Base-by-base conservation (phyloP, 2,113 vertebrate genomes). In the Scomber colias region DNA sequence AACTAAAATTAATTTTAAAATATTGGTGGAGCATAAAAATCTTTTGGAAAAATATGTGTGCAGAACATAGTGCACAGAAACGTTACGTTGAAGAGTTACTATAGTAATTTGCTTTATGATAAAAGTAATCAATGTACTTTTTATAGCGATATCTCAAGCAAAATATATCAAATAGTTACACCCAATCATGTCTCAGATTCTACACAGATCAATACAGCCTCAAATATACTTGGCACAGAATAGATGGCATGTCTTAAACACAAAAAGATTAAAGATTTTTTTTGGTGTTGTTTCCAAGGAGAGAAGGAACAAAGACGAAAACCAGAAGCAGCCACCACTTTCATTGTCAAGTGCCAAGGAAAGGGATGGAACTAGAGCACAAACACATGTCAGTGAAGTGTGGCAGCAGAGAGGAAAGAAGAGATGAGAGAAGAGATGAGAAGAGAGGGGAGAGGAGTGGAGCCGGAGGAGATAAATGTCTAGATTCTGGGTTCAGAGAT, bases 401-500 rank as follows among this genome's bases (percentile, higher is more conserved):
- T 76, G 71, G 83, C 83, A 77, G 79, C 50, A 60, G 49, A 71
- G 76, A 68, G 60, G 21, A 35, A 64, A 79, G 54, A 44, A 71
- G 17, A 81, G 77, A 89, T 71, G 75, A 79, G 72, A 77, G 65
- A 59, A 19, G 21, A 62, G 72, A 82, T 70, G 67, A 71, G 62
- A 77, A 15, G 16, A 27, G 70, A 67, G 55, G 64, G 51, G 31
- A 70, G 51, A 66, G 48, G 64, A 79, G 75, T 48, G 77, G 49
- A 71, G 71, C 75, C 61, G 75, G 44, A 82, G 77, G 79, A 90
- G 86, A 87, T 89, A 61, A 78, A 89, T 83, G 89, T 85, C 87
- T 75, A 72, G 76, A 89, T 90, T 73, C 19, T 68, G 60, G 68
- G 69, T 77, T 78, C 45, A 77, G 74, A 89, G 84, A 86, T 86